Conservation (phyloP, 2,797 vertebrate species). For the Melopsittacus undulatus region DNA sequence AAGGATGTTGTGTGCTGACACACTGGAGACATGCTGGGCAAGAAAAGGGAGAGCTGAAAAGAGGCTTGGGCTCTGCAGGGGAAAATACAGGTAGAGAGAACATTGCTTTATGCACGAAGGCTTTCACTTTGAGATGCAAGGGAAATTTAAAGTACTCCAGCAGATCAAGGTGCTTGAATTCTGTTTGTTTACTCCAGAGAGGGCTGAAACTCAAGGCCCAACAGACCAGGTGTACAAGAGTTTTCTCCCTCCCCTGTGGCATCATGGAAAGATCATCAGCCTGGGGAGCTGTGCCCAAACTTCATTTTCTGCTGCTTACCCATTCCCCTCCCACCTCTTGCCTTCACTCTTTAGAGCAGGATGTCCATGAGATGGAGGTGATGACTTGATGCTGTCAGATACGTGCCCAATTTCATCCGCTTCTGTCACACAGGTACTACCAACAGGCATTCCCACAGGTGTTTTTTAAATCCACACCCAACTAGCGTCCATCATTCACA, state of each 20-base stretch:
- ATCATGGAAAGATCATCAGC: background rate
- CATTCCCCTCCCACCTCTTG: background rate
- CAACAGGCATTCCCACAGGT: background rate
- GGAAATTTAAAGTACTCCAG: slow-evolving; percentile 44
- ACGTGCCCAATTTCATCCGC: rapidly evolving
- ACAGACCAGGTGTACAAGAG: background rate
- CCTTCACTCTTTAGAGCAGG: background rate
- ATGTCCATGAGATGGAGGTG: background rate
- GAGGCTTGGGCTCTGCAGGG: background rate
- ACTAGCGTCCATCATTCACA: background rate
- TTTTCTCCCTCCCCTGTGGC: background rate
- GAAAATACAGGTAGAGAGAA: background rate
- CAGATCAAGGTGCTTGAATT: background rate
- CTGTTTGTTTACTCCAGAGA: background rate
- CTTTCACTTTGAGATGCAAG: slow-evolving; percentile 25
- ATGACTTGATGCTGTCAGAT: background rate
- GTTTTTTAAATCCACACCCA: background rate
- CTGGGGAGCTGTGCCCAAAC: background rate
- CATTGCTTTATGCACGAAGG: background rate
- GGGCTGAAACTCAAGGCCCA: background rate
- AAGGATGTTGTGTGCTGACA: background rate
- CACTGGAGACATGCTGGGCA: background rate
- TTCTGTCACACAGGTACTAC: background rate
- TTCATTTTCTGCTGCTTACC: background rate
- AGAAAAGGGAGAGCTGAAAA: background rate